phyloP scores from a whole-genome alignment of 1,140 invertebrate species.

The Protaetia brevitarsis region DNA sequence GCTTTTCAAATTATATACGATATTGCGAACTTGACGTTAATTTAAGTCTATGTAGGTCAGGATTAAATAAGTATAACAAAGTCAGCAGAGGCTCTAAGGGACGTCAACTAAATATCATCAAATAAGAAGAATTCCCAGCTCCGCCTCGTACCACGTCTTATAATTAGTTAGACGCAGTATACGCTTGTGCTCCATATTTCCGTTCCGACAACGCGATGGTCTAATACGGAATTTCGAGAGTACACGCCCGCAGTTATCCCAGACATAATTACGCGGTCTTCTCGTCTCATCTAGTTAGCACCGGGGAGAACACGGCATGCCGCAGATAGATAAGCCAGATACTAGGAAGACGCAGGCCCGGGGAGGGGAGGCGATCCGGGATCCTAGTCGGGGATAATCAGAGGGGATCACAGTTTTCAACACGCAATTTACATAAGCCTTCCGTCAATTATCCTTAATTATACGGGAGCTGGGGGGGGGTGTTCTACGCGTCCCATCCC shows the following conservation, averaged over 20 bases:
- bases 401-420: constrained; percentile 19
- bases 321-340: background rate
- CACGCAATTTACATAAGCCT: constrained; percentile 23
- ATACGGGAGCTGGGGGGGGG: background rate
- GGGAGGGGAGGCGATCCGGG: background rate
- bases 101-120: too few relatives aligned
- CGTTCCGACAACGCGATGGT: too few relatives aligned
- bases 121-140: too few relatives aligned
- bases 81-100: too few relatives aligned
- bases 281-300: background rate
- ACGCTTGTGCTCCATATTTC: too few relatives aligned
- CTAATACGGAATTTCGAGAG: too few relatives aligned
- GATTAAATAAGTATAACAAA: too few relatives aligned
- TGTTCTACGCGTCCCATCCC: background rate
- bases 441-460: constrained; percentile 23
- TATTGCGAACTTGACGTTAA: too few relatives aligned
- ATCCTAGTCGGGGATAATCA: constrained; percentile 1
- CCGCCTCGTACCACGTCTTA: too few relatives aligned
- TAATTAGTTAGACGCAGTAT: too few relatives aligned
- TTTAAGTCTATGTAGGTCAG: too few relatives aligned
- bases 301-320: background rate
- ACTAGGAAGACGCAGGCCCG: background rate
- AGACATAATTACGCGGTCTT: background rate
- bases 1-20: too few relatives aligned
- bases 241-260: background rate